Base-by-base conservation (phyloP, 2,113 vertebrate species). In the Salvelinus alpinus region DNA sequence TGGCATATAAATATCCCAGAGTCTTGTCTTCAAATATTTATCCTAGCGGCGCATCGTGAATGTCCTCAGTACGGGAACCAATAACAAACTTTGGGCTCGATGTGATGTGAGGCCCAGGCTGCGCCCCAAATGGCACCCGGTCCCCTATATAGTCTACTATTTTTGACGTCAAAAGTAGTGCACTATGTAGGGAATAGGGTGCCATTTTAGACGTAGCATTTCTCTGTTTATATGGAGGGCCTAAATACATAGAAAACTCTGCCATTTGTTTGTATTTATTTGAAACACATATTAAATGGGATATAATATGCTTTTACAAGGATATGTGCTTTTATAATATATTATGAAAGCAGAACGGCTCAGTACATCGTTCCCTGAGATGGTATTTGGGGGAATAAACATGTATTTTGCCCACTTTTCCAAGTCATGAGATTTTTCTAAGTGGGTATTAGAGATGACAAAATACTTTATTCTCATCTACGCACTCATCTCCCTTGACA, bases 11-110 rank as follows among this genome's bases (percentile, higher is more conserved):
- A 68, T 72, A 74, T 66, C 73, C 65, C 38, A 47, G 38, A 62
- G 62, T 71, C 64, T 57, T 54, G 62, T 65, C 69, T 66, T 51
- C 57, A 76, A 73, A 78, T 80, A 67, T 76, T 80, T 85, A 78
- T 72, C 29, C 18, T 16, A 60, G 66, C 7, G 62, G 71, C 47
- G 70, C 64, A 69, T 70, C 38, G 51, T 59, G 20, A 38, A 31
- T 73, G 74, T 64, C 78, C 20, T 59, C 38, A 64, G 67, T 31
- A 11, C 38, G 70, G 44, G 13, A 71, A 14, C 48, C 20, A 20
- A 82, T 71, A 75, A 59, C 70, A 73, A 78, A 69, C n/a, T 24
- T 48, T 20, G n/a, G 62, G 44, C 25, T 71, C 34, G 64, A 71
- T 62, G 34, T 69, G 18, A 62, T 44, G 6, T 59, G 44, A 68